Percentiles rank a stretch among this genome's conserved stretches.
Evolutionary conservation across 2,888 invertebrate species (phyloP).

Genomic region (Oligia latruncula): DNA sequence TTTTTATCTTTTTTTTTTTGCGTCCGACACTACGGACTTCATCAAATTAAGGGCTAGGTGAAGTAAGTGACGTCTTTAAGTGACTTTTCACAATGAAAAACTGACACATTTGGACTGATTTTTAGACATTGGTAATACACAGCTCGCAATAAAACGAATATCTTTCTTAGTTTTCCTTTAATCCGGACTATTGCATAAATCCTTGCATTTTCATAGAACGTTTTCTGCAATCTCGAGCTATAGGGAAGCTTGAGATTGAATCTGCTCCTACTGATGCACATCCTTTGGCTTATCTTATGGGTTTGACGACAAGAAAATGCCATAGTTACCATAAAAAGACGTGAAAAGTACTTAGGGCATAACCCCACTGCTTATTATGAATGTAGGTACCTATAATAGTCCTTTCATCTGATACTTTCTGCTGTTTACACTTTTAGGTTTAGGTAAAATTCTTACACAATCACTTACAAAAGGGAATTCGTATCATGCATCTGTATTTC

Average conservation of each 20-base stretch:
- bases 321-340: neutral
- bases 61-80: neutral
- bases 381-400: too few species aligned
- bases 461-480: neutral
- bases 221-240: neutral
- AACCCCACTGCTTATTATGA: neutral
- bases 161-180: neutral
- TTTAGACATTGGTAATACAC: neutral
- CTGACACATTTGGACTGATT: neutral
- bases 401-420: neutral
- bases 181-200: neutral
- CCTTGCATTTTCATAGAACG: too few species aligned
- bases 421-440: too few species aligned
- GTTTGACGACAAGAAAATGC: neutral
- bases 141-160: neutral
- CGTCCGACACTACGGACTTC: too few species aligned
- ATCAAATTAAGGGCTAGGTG: neutral
- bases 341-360: neutral
- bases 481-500: neutral
- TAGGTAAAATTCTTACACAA: neutral
- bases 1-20: too few species aligned
- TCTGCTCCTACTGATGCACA: neutral
- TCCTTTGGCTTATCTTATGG: constrained; percentile 2
- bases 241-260: neutral
- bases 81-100: neutral